Base-by-base conservation (phyloP, 2,797 vertebrate species). In the Protonibea diacanthus region DNA sequence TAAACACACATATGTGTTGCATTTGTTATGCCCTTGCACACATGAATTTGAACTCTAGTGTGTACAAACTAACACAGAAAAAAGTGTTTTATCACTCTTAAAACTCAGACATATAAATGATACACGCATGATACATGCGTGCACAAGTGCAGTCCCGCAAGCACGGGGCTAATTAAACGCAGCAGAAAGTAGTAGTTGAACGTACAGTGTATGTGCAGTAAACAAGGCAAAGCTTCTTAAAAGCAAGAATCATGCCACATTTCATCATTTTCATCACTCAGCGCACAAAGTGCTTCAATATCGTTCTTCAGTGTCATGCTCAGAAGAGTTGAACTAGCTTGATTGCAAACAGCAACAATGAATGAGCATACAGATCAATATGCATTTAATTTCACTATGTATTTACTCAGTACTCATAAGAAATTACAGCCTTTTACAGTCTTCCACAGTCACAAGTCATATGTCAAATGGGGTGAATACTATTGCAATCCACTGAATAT, bases 201-300 rank as follows among this genome's bases (percentile, higher is more conserved):
- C 21, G 14, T 17, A 12, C 11, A 42, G 21, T 55, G 8, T 20
- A 27, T 45, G 6, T 57, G 27, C 17, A 57, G 29, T 48, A 53
- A 64, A 59, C 53, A 29, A 57, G n/a, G 48, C n/a, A 53, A 42
- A 75, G 25, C 44, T 8, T 48, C 51, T 57, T 40, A 15, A 18
- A 42, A 62, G 29, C 29, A 33, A 33, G 29, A 67, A 14, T 52
- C 27, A 45, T n/a, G 12, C 45, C 38, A 51, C 25, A 53, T 74
- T 74, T 74, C 53, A 64, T 59, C 59, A 58, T 74, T 47, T 21
- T 3, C 9, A 45, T 55, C 23, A 13, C 44, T 10, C 9, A 5
- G 57, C 33, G 12, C 3, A 25, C 15, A 47, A 38, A 65, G 11
- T 12, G 48, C 53, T 60, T 71, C 8, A 33, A 2, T n/a, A n/a